These are phyloP conservation scores for Parapsyche elsis DNA, from an alignment of 1,140 invertebrate genomes.

Conservation along the genomic window DNA sequence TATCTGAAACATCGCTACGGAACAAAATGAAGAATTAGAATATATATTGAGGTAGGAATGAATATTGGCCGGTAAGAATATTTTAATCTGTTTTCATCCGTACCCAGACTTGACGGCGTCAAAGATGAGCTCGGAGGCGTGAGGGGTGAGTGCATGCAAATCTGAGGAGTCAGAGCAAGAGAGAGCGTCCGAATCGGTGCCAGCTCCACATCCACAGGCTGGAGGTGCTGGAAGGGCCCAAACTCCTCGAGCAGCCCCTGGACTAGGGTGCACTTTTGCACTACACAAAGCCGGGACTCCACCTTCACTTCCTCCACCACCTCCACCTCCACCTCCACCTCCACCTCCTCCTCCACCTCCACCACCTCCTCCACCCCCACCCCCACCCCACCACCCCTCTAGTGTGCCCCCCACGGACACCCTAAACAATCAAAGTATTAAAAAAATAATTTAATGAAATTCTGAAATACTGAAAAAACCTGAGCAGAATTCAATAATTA, in stretches of 20 bases:
- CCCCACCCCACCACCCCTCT: constrained; percentile 37
- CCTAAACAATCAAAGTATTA: neutral
- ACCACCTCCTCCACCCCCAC: neutral
- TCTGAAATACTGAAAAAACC: too few relatives aligned
- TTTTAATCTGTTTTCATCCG: too few relatives aligned
- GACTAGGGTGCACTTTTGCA: constrained; percentile 77
- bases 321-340: constrained; percentile 16
- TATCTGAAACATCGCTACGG: constrained; percentile 76
- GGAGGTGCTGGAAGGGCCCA: constrained; percentile 81
- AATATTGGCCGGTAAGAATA: too few relatives aligned
- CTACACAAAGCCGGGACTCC: constrained; percentile 57
- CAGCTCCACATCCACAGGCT: constrained; percentile 78
- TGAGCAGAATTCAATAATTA: too few relatives aligned
- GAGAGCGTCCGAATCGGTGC: constrained; percentile 62
- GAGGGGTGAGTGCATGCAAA: constrained; percentile 58
- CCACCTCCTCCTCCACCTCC: constrained; percentile 10
- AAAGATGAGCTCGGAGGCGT: constrained; percentile 71
- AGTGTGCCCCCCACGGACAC: constrained; percentile 13
- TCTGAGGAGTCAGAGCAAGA: constrained; percentile 62
- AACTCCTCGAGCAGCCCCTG: constrained; percentile 85
- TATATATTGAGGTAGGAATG: too few relatives aligned
- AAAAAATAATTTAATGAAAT: too few relatives aligned
- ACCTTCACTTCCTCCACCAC: neutral
- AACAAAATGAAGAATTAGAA: neutral
- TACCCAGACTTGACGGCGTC: constrained; percentile 75